Evolutionary conservation across 92 coral and sea anemone genomes (phyloP), one percentile per base, ranked within the genome.

Genomic region (Heteractis magnifica): DNA sequence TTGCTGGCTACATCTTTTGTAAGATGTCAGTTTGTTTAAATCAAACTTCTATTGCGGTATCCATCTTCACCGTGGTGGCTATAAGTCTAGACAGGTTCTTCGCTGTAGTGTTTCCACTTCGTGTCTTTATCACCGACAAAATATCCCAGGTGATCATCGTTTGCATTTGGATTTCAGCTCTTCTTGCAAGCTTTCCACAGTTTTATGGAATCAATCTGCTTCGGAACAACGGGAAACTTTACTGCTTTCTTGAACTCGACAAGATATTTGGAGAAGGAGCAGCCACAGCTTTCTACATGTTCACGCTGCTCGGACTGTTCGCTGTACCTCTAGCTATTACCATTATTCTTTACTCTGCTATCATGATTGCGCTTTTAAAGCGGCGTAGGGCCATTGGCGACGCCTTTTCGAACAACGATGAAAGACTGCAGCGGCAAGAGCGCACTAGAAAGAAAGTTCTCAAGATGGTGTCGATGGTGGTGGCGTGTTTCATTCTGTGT

Each of bases 41-140:
- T 64, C 86, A 93, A 68, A 82, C 91, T 1, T 92, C 97, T 8
- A 89, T 93, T 12, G 84, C 92, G 4, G 92, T 80, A 7, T 90
- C 97, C 11, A 81, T 90, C 19, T 89, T 90, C 20, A 93, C 97
- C 3, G 94, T 93, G 8, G 90, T 93, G 0, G 94, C 86, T 5
- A 86, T 93, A 20, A 90, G 94, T 76, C 68, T 78, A 21, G 97
- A 93, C 71, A 83, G 97, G 19, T 93, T 93, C 75, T 78, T 91
- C 56, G 85, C 94, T n/a, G 89, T 93, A 26, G 89, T 93, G 5
- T 86, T 91, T 58, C 97, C 97, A 13, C 82, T 91, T 4, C 86
- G 88, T 60, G 86, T 52, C 14, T 77, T 86, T 64, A 81, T 93
- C 23, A 91, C 92, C 16, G 81, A 77, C 50, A 81, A 65, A 12